Evolutionary conservation across 1,140 invertebrate species (phyloP), one percentile per base, ranked within the genome.

Genomic region (Charaxes varanes): DNA sequence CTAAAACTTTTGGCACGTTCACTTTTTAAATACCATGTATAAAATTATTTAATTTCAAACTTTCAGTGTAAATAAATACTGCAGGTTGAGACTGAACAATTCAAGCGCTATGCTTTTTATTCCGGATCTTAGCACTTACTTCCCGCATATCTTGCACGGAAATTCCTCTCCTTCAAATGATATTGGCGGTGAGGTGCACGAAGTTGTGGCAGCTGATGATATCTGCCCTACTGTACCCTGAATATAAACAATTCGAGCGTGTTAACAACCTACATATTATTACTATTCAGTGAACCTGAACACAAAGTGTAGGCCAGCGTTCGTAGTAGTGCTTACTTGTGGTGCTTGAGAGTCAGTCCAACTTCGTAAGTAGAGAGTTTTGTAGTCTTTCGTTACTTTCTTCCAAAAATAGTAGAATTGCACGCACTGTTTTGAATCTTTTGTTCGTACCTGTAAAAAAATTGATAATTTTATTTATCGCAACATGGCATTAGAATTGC

Each of bases 341-440:
- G 42, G 56, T 37, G 19, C 60, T 43, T 61, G 64, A 38, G 53
- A 51, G 12, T 81, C 66, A 44, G 43, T 59, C 79, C 79, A 83
- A 62, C 79, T 79, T 41, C 68, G 60, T 32, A 83, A 57, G 45
- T 73, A 81, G 40, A 76, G 26, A 11, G 63, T 63, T 53, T 89
- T 90, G 62, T 87, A 95, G 69, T 97, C 93, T 35, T 93, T 91
- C 55, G 94, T 97, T 7, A 96, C 89, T 83, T 97, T 97, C 84
- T 99, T 99, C 97, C 97, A 99, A 56, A 98, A 89, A 77, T 99
- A 99, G 82, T 99, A 99, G 84, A 99, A 98, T 85, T 97, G 95
- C 56, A 99, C 88, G 86, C 97, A 99, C 66, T 99, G 94, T 67
- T 95, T 97, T 2, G 92, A 90, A 27, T 92, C 89, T 87, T 99